Percentiles rank a stretch among this genome's conserved stretches.
Conservation (phyloP, 2,797 vertebrate genomes). For the Melanotaenia parkinsoni region DNA sequence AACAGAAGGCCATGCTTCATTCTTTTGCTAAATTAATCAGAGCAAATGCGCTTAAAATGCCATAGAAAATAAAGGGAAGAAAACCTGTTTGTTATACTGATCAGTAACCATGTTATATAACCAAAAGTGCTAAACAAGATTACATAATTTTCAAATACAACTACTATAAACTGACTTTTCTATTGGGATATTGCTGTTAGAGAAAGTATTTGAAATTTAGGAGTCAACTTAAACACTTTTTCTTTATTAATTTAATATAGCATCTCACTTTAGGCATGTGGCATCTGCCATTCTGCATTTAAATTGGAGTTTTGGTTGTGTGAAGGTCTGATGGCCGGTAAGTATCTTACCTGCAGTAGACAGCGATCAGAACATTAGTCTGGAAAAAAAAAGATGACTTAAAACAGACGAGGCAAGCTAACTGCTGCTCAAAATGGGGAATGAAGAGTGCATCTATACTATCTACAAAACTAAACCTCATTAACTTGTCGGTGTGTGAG, state of each 20-base stretch:
- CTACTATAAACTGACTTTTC: neutral
- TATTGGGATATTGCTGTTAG: too few relatives aligned
- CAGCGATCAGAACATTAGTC: too few relatives aligned
- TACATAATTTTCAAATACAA: neutral
- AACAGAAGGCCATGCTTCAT: constrained; percentile 13
- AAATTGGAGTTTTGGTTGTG: neutral
- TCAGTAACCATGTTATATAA: neutral
- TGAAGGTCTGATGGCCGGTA: neutral
- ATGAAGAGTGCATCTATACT: too few relatives aligned
- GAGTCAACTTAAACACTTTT: neutral
- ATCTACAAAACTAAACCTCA: neutral
- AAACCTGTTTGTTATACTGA: constrained; percentile 10
- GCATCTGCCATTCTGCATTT: neutral
- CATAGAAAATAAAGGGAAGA: too few relatives aligned
- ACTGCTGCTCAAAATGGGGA: too few relatives aligned
- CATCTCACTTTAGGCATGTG: neutral
- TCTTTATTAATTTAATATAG: neutral
- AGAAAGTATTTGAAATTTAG: too few relatives aligned
- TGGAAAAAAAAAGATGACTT: neutral
- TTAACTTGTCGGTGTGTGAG: neutral
- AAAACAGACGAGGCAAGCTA: neutral
- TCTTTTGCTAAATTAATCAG: constrained; percentile 37
- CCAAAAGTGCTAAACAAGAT: neutral
- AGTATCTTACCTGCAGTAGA: too few relatives aligned
- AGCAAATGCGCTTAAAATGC: constrained; percentile 9